Evolutionary conservation across 2,797 vertebrate species (phyloP), one percentile per base, ranked within the genome.

Genomic region (Cryptoprocta ferox): DNA sequence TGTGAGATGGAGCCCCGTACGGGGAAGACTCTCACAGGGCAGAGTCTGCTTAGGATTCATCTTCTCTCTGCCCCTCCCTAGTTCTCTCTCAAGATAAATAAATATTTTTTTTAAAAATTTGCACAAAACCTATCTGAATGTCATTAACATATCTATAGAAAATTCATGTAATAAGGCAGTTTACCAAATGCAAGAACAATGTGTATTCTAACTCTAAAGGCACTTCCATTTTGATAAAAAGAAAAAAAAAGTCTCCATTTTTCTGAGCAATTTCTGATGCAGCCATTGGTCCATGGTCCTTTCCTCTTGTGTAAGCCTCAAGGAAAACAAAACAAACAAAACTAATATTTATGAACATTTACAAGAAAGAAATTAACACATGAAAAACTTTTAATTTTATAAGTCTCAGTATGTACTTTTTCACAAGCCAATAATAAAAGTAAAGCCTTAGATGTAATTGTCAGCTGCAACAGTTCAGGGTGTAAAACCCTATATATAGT

Each of bases 121-220:
- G 42, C n/a, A 37, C 81, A 76, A 94, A 87, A 76, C 26, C 56
- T 94, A 91, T 37, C 68, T 75, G 63, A 97, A 63, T 81, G 14
- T 45, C 45, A 89, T 68, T 83, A 94, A 94, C 91, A 92, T 59
- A 56, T 21, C 65, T 30, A 63, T n/a, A 70, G 76, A 70, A 24
- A 70, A 61, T 53, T 59, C 35, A 86, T 66, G 50, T 48, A n/a
- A 89, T 30, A 70, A 24, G 26, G 75, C 13, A 91, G 61, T 39
- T 79, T 79, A 39, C 61, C 37, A 65, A 81, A 80, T 15, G 16
- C 71, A 85, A 39, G 71, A 85, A 53, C n/a, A 70, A 50, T 16
- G 10, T 32, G 2, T 65, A 73, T 56, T 79, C 35, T 84, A 9
- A 85, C 42, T n/a, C 78, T 12, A 28, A 18, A 53, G 13, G 24